Conservation (phyloP, 2,888 invertebrate genomes). For the Deroplatys truncata region DNA sequence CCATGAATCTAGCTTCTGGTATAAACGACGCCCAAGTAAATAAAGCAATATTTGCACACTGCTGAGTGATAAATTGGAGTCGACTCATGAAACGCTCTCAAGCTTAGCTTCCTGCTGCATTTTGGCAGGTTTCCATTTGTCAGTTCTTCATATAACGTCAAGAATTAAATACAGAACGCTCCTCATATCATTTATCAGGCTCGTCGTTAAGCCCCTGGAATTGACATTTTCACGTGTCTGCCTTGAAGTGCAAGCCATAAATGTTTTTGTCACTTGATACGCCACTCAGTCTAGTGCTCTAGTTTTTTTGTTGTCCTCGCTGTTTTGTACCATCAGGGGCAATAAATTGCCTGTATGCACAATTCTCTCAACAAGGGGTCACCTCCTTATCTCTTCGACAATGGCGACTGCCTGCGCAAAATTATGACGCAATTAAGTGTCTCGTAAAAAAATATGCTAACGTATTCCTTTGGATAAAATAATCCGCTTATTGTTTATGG, state of each 20-base stretch:
- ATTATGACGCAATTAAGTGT: neutral
- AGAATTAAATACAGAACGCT: neutral
- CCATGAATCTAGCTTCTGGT: neutral
- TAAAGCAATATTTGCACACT: neutral
- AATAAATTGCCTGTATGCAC: neutral
- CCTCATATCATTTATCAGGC: neutral
- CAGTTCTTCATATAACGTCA: neutral
- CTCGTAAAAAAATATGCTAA: no score
- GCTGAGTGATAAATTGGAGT: neutral
- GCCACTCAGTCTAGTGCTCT: neutral
- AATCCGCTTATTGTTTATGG: no score
- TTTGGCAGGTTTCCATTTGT: neutral
- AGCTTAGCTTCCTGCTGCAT: neutral
- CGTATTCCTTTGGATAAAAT: no score
- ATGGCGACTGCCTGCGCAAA: neutral
- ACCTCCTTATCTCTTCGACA: neutral
- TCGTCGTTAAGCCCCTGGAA: neutral
- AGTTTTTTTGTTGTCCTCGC: neutral
- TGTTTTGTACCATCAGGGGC: neutral
- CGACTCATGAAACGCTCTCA: neutral
- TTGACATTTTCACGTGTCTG: neutral
- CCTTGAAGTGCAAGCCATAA: neutral
- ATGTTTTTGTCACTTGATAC: neutral
- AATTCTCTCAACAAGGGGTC: neutral
- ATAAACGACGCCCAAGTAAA: neutral